Conservation (phyloP, 2,113 vertebrate species). For the Poeciliopsis occidentalis region DNA sequence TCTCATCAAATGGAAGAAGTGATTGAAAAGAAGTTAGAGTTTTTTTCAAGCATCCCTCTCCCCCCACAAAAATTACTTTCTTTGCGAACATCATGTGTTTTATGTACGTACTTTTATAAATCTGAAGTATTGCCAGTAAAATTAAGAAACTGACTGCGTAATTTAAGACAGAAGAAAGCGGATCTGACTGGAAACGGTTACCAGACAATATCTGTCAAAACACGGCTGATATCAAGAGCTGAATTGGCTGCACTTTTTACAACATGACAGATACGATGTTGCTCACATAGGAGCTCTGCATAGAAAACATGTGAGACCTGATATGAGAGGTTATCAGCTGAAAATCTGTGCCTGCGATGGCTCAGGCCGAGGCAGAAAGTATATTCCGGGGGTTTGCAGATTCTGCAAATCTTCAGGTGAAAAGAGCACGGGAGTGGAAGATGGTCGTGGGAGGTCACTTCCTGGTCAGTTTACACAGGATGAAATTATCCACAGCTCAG, state of each 20-base stretch:
- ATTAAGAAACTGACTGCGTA: background rate
- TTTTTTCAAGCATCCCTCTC: background rate
- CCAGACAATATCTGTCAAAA: background rate
- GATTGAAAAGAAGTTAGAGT: background rate
- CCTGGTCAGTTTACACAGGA: too few species aligned
- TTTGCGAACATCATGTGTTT: background rate
- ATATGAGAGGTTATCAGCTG: background rate
- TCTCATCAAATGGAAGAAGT: background rate
- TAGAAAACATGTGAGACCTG: background rate
- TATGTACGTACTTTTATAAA: background rate
- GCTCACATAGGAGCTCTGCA: background rate
- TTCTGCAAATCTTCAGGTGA: background rate
- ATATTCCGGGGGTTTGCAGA: background rate
- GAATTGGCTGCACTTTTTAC: too few species aligned
- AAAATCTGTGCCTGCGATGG: slow-evolving; percentile 1
- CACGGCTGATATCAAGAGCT: background rate
- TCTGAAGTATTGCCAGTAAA: background rate
- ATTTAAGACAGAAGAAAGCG: background rate
- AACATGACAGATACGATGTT: background rate
- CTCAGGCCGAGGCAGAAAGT: background rate
- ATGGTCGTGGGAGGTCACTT: too few species aligned
- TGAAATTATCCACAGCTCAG: too few species aligned
- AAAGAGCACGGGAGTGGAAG: background rate
- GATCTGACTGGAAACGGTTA: background rate
- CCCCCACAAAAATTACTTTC: background rate